Conservation (phyloP, 2,888 invertebrate species). For the Conchocele bisecta region DNA sequence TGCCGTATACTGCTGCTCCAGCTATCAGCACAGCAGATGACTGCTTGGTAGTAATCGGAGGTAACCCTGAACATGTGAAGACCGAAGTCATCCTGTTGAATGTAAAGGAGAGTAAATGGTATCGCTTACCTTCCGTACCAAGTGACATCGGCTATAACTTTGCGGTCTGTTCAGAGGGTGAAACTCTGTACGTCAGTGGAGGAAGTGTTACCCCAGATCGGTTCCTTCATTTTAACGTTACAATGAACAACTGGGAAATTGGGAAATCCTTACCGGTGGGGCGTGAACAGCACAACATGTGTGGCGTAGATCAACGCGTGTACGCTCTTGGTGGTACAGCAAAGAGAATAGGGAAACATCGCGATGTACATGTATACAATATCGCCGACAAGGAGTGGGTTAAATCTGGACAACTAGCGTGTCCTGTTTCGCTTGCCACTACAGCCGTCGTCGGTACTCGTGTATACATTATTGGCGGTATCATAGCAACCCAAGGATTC, state of each 20-base stretch:
- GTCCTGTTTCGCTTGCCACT: conserved; percentile 24
- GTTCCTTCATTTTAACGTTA: conserved; percentile 28
- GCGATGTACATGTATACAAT: conserved; percentile 30
- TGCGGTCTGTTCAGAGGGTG: conserved; percentile 32
- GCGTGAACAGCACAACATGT: conserved; percentile 44
- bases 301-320: conserved; percentile 14
- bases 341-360: background rate
- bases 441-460: conserved; percentile 13
- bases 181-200: conserved; percentile 42
- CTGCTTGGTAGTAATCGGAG: conserved; percentile 36
- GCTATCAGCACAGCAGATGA: too few relatives aligned
- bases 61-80: background rate
- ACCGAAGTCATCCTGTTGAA: conserved; percentile 26
- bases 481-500: background rate
- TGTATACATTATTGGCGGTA: conserved; percentile 48
- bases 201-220: conserved; percentile 19
- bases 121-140: background rate
- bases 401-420: conserved; percentile 22
- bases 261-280: conserved; percentile 23
- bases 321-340: conserved; percentile 41
- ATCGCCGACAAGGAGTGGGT: conserved; percentile 14
- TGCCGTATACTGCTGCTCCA: too few relatives aligned
- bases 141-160: conserved; percentile 40
- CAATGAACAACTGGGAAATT: conserved; percentile 7
- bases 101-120: conserved; percentile 42